Evolutionary conservation across 2,888 invertebrate genomes (phyloP), one percentile per base, ranked within the genome.

Genomic region (Trichopria drosophilae): DNA sequence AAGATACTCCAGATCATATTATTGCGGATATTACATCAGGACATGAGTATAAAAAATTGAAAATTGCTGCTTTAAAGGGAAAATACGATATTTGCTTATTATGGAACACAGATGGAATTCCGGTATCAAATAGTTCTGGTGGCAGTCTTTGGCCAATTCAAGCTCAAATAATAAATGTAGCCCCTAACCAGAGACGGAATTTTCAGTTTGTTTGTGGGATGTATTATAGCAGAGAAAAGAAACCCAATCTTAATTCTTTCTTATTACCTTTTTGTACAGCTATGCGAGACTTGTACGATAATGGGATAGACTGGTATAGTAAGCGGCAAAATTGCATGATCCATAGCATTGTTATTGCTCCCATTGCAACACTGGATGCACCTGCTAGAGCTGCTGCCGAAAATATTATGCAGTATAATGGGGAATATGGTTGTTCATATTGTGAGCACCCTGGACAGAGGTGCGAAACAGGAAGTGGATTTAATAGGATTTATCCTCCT

Each of bases 391-490:
- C 50, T 9, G 26, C 12, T 1, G 46, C 29, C 7, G 29, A 40
- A 20, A 54, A 54, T 28, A 29, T 50, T 6, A 50, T 50, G 36
- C 22, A 26, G n/a, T 44, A 32, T 12, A 50, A 46, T 46, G 53
- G 53, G 5, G 19, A 40, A 29, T 46, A 7, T 18, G 26, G 46
- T 2, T 50, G 43, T 29, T n/a, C 37, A 12, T 26, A 18, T 36
- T 46, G 36, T 13, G 54, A 46, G 18, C 32, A 50, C 20, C 9
- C 16, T 16, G 13, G 37, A 13, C 29, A 35, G 10, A 35, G 23
- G 10, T 34, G 28, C 9, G n/a, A 5, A 6, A 24, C 15, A 2
- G 28, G 19, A 6, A 13, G 9, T 4, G 44, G 48, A 2, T 35
- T 36, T 19, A 51, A 46, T 37, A 12, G 22, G 12, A 34, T 44